A percentile compares a stretch with the other conserved stretches of the same genome.
These are phyloP conservation scores for Semicossyphus pulcher DNA, from an alignment of 2,113 vertebrate genomes.

Conservation along the genomic window DNA sequence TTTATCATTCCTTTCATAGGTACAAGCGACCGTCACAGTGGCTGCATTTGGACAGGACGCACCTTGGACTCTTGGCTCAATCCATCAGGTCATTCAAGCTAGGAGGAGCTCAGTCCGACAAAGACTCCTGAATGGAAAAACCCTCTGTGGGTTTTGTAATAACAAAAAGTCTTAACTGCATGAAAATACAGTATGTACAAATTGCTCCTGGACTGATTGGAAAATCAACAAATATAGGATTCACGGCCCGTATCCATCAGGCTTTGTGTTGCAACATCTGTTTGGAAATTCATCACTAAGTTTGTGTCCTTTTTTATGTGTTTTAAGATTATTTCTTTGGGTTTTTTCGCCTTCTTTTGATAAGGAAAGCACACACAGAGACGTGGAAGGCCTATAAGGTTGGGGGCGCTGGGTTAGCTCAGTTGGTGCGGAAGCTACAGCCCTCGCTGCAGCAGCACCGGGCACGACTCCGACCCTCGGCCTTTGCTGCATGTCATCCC, in stretches of 20 bases:
- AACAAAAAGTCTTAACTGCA: conserved; percentile 31
- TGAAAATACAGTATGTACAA: conserved; percentile 36
- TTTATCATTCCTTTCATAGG: conserved; percentile 28
- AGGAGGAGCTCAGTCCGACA: conserved; percentile 63
- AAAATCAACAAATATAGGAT: conserved; percentile 20
- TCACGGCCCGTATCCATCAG: conserved; percentile 20
- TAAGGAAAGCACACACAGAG: too few species aligned
- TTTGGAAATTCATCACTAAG: not conserved
- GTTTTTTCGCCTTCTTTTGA: not conserved
- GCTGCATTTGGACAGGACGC: conserved; percentile 90
- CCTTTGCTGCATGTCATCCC: too few species aligned
- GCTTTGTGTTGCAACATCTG: conserved; percentile 17
- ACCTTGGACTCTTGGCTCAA: conserved; percentile 89
- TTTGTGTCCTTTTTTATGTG: not conserved
- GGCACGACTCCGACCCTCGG: too few species aligned
- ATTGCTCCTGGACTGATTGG: conserved; percentile 6
- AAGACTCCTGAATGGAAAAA: conserved; percentile 14
- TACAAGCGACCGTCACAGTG: conserved; percentile 90
- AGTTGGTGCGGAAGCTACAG: too few species aligned
- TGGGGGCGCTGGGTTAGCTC: too few species aligned
- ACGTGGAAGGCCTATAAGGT: too few species aligned
- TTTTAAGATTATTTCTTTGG: not conserved
- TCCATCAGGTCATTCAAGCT: conserved; percentile 86
- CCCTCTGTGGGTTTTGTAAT: not conserved
- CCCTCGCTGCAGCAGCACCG: too few species aligned